phyloP scores from a whole-genome alignment of 2,888 invertebrate species.

The Tetrapedia diversipes region DNA sequence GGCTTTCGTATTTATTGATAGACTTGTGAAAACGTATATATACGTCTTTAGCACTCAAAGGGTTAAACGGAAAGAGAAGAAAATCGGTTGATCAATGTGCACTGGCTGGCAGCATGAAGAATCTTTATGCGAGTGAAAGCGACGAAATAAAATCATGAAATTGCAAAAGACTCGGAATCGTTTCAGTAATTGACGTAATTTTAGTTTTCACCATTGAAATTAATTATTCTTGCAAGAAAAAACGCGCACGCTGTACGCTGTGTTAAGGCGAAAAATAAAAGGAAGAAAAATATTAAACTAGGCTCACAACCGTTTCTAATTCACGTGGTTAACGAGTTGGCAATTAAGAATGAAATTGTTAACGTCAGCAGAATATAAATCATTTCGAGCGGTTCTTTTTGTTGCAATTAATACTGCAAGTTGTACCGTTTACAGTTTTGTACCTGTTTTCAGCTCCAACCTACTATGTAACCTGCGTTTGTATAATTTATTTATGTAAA shows the following conservation, averaged over 20 bases:
- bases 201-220: conserved; percentile 21
- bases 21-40: no score
- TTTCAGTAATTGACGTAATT: conserved; percentile 28
- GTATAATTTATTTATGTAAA: not conserved
- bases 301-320: conserved; percentile 1
- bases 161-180: conserved; percentile 5
- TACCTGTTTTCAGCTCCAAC: no score
- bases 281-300: not conserved
- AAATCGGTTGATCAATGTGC: conserved; percentile 5
- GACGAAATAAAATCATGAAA: not conserved
- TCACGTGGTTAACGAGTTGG: not conserved
- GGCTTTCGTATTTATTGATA: no score
- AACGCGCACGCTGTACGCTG: not conserved
- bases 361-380: not conserved
- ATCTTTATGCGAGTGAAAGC: conserved; percentile 18
- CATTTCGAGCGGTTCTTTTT: not conserved
- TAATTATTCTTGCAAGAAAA: conserved; percentile 2
- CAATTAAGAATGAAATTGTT: conserved; percentile 1
- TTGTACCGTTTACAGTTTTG: not conserved
- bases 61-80: conserved; percentile 6
- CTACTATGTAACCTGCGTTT: no score
- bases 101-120: no score
- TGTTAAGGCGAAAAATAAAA: not conserved
- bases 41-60: no score
- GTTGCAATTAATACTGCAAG: not conserved